Conservation (phyloP, 2,888 invertebrate genomes). For the Pollenia labialis region DNA sequence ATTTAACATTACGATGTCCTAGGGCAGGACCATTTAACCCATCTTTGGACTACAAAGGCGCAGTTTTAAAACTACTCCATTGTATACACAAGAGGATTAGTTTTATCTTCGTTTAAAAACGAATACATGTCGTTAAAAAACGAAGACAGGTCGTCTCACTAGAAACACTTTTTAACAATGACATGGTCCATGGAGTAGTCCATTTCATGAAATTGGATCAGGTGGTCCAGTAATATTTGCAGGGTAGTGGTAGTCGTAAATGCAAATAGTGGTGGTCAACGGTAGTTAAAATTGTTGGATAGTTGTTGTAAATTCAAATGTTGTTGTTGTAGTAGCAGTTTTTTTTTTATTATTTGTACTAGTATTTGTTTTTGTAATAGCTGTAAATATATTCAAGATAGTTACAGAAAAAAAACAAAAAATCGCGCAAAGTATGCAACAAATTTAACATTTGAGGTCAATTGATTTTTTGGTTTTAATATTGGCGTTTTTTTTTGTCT, state of each 20-base stretch:
- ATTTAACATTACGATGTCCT: too few relatives aligned
- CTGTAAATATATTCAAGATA: not conserved
- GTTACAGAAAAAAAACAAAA: constrained; percentile 18
- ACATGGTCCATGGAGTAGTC: too few relatives aligned
- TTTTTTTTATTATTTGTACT: not conserved
- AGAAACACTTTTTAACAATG: too few relatives aligned
- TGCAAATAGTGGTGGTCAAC: not conserved
- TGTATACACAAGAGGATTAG: too few relatives aligned
- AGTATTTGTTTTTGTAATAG: not conserved
- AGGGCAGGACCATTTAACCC: too few relatives aligned
- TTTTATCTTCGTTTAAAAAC: too few relatives aligned
- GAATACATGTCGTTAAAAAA: too few relatives aligned
- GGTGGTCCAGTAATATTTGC: too few relatives aligned
- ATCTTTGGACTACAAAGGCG: too few relatives aligned
- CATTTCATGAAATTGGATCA: too few relatives aligned
- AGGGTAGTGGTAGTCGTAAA: not conserved
- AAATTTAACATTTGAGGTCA: constrained; percentile 59
- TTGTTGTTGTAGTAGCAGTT: not conserved
- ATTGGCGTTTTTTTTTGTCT: not conserved
- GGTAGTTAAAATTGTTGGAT: not conserved
- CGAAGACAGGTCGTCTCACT: too few relatives aligned
- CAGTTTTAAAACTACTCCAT: too few relatives aligned
- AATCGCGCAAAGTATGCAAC: constrained; percentile 39
- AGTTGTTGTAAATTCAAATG: not conserved
- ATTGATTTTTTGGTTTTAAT: constrained; percentile 55